These are phyloP conservation scores for Aurelia aurita DNA, from an alignment of 30 jellyfish, hydroid and myxozoan species.

Conservation along the genomic window DNA sequence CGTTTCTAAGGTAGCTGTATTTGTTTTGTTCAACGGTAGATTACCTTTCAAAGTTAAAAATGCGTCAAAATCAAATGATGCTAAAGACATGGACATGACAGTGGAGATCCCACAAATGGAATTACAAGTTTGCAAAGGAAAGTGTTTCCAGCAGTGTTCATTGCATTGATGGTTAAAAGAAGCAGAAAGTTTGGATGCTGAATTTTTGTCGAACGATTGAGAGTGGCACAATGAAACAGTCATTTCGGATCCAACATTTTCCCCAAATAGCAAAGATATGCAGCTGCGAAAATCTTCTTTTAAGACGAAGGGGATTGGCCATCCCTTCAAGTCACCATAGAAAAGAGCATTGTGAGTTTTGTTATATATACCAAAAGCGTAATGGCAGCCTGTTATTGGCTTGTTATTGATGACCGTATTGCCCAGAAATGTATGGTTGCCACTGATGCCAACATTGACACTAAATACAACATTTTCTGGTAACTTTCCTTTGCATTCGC, in stretches of 20 bases:
- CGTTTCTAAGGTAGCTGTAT: constrained; percentile 13
- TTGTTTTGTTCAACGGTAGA: not conserved
- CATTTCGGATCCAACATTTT: no score
- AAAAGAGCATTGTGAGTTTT: not conserved
- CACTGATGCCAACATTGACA: not conserved
- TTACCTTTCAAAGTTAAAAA: constrained; percentile 7
- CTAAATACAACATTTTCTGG: not conserved
- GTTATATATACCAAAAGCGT: not conserved
- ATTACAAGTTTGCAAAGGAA: constrained; percentile 14
- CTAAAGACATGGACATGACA: not conserved
- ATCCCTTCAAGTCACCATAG: constrained; percentile 4
- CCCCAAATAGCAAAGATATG: no score
- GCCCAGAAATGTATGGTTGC: constrained; percentile 1
- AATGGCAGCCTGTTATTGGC: not conserved
- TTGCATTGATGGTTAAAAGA: constrained; percentile 7
- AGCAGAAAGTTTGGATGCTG: not conserved
- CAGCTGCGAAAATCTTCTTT: no score
- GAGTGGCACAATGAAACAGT: no score
- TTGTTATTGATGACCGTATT: not conserved
- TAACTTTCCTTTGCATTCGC: not conserved
- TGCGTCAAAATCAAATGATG: constrained; percentile 1
- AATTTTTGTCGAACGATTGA: no score
- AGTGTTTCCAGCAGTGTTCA: constrained; percentile 6
- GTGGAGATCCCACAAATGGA: constrained; percentile 30
- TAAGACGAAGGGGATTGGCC: not conserved